Evolutionary conservation across 2,888 invertebrate species (phyloP).

Genomic region (Ernsta delagoae): DNA sequence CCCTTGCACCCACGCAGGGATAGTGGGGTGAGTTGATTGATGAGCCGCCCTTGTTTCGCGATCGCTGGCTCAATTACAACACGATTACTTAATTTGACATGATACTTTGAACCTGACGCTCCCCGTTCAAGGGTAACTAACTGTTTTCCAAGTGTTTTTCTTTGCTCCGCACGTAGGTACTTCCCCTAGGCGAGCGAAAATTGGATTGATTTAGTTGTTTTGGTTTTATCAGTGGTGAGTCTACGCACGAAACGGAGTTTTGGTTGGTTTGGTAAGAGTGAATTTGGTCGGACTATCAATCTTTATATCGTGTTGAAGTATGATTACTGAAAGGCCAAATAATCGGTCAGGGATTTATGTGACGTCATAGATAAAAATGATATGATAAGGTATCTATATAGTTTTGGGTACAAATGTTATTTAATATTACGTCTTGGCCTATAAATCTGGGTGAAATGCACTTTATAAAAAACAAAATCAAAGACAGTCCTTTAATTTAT

Average conservation of each 20-base stretch:
- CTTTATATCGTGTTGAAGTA: too few relatives aligned
- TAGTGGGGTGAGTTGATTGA: slow-evolving; percentile 73
- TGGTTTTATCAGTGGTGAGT: slow-evolving; percentile 3
- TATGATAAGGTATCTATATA: neutral
- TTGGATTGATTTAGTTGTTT: slow-evolving; percentile 16
- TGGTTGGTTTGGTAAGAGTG: neutral
- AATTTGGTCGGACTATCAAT: neutral
- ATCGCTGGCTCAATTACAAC: slow-evolving; percentile 75
- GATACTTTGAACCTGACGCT: slow-evolving; percentile 62
- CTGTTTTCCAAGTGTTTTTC: slow-evolving; percentile 42
- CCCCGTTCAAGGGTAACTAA: slow-evolving; percentile 51
- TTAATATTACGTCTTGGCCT: neutral
- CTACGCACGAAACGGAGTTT: neutral
- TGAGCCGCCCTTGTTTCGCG: slow-evolving; percentile 73
- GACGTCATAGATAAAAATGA: neutral
- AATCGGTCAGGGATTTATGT: neutral
- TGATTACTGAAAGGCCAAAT: neutral
- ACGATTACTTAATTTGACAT: slow-evolving; percentile 81
- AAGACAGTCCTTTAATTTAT: too few relatives aligned
- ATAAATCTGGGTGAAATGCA: neutral
- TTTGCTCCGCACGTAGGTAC: slow-evolving; percentile 17
- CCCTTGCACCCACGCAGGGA: slow-evolving; percentile 36
- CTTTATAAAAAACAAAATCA: too few relatives aligned
- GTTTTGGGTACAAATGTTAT: neutral
- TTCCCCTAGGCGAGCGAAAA: slow-evolving; percentile 12